A percentile compares a stretch with the other conserved stretches of the same genome.
Conservation (phyloP, 2,797 vertebrate species). For the Onychomys torridus region DNA sequence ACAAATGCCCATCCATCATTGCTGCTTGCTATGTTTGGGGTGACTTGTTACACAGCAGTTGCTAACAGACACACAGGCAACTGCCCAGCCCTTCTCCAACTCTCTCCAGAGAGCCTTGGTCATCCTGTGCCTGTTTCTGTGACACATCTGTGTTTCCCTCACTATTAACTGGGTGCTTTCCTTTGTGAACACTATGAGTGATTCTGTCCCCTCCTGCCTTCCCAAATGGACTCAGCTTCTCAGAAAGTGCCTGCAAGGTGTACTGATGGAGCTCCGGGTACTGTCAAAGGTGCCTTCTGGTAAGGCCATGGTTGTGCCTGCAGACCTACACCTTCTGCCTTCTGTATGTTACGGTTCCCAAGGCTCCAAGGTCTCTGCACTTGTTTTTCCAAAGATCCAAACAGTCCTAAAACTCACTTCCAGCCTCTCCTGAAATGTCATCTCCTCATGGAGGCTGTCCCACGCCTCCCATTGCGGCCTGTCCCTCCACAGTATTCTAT, state of each 20-base stretch:
- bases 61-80: not conserved
- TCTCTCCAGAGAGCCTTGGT: no score
- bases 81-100: not conserved
- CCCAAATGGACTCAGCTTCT: not conserved
- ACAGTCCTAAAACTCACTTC: not conserved
- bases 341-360: not conserved
- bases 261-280: not conserved
- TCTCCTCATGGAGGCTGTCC: not conserved
- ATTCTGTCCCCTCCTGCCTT: not conserved
- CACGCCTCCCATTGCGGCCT: not conserved
- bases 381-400: not conserved
- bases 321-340: not conserved
- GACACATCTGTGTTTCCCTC: not conserved
- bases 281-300: no score
- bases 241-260: not conserved
- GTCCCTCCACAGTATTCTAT: no score
- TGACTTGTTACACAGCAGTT: not conserved
- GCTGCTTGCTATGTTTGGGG: no score
- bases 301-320: not conserved
- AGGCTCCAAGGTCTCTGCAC: not conserved
- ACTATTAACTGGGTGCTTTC: not conserved
- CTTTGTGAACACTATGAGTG: not conserved
- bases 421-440: not conserved
- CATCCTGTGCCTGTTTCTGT: not conserved
- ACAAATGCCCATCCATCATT: not conserved